Base-by-base conservation (phyloP, 2,888 invertebrate genomes). In the Diaperis boleti region DNA sequence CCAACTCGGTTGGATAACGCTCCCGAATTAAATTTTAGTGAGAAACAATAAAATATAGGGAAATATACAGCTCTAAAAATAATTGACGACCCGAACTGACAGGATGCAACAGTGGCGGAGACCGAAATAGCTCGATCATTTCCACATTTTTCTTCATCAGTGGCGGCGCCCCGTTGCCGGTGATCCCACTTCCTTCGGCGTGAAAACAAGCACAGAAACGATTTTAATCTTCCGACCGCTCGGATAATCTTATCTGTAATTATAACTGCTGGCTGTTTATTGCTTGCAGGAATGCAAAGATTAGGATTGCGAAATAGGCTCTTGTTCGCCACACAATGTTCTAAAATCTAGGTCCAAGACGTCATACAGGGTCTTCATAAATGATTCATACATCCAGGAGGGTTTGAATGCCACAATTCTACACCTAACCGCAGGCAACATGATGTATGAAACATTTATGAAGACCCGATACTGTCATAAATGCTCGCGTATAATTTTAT, bases 191-290 rank as follows among this genome's bases (percentile, higher is more conserved):
- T 52, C 52, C 52, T 31, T 39, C 22, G 20, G 20, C 13, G 20
- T 54, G 22, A 33, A 50, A 50, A 47, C 47, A 50, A 49, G 7
- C 6, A 47, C 29, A 59, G 59, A 49, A 59, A 20, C 42, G 49
- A 62, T 62, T 18, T 39, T 56, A 62, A 62, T 62, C 56, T 50
- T 41, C 26, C 22, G 52, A 33, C 55, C 42, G 52, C 22, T 37
- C 44, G 49, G 42, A 62, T 62, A 62, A 57, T 62, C 59, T 62
- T 62, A 62, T 62, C 62, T 44, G 20, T 29, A 59, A 52, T 52
- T 44, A 49, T 54, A 44, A 35, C 52, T 59, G 59, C 54, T 54
- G 54, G 26, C 56, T n/a, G 50, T 62, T 62, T 62, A 62, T 52
- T 54, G 57, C 57, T 56, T 39, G 49, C 35, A 50, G 42, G 62